Conservation (phyloP, 2,888 invertebrate species). For the Adineta ricciae region DNA sequence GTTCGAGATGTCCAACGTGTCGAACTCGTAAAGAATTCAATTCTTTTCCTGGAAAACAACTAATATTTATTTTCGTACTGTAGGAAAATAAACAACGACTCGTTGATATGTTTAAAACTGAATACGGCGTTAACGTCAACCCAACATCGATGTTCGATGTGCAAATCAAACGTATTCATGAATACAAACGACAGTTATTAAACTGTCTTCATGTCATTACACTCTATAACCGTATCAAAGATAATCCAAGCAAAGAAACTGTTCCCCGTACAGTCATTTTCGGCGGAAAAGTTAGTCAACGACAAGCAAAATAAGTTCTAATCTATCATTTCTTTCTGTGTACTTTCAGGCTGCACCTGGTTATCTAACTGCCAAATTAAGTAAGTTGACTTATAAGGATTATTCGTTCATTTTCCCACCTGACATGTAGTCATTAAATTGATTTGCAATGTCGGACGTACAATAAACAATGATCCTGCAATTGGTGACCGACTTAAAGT, state of each 20-base stretch:
- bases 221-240: slow-evolving; percentile 91
- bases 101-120: slow-evolving; percentile 71
- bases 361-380: slow-evolving; percentile 93
- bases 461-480: slow-evolving; percentile 93
- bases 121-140: slow-evolving; percentile 79
- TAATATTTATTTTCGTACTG: background rate
- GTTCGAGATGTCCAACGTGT: slow-evolving; percentile 80
- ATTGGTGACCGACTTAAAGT: slow-evolving; percentile 81
- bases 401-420: too few relatives aligned
- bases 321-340: too few relatives aligned
- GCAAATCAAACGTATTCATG: slow-evolving; percentile 89
- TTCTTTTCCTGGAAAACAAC: too few relatives aligned
- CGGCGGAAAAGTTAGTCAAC: slow-evolving; percentile 52
- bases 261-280: slow-evolving; percentile 93
- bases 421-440: slow-evolving; percentile 66
- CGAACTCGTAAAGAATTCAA: slow-evolving; percentile 57
- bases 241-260: slow-evolving; percentile 69
- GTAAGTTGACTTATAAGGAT: background rate
- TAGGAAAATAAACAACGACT: slow-evolving; percentile 71
- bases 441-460: slow-evolving; percentile 78
- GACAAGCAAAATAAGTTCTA: too few relatives aligned
- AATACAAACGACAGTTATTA: slow-evolving; percentile 93
- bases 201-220: slow-evolving; percentile 85
- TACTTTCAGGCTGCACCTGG: slow-evolving; percentile 73
- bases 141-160: slow-evolving; percentile 93